These are phyloP conservation scores for Kryptopterus vitreolus DNA, from an alignment of 2,797 vertebrate genomes.

Conservation along the genomic window DNA sequence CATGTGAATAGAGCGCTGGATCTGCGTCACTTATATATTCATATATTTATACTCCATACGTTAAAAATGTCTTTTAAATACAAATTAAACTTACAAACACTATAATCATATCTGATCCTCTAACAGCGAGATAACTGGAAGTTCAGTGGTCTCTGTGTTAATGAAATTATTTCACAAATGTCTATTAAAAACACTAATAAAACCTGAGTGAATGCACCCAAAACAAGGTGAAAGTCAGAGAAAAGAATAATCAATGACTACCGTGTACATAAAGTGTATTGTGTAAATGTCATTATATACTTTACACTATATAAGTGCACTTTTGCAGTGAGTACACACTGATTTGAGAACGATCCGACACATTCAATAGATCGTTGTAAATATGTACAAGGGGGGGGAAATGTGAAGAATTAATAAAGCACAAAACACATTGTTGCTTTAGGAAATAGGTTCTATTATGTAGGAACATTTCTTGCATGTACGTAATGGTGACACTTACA, in stretches of 20 bases:
- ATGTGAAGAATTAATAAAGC: not conserved
- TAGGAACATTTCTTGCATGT: conserved; percentile 30
- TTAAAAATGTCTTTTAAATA: not conserved
- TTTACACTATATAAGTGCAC: not conserved
- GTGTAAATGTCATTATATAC: not conserved
- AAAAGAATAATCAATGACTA: too few species aligned
- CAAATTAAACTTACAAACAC: not conserved
- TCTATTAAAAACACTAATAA: not conserved
- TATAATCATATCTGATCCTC: not conserved
- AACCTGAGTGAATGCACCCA: not conserved
- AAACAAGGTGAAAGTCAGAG: too few species aligned
- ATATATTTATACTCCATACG: not conserved
- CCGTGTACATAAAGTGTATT: not conserved
- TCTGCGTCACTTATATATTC: not conserved
- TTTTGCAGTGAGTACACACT: not conserved
- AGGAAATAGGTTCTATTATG: conserved; percentile 31
- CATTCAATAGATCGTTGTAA: not conserved
- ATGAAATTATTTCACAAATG: not conserved
- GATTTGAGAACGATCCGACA: not conserved
- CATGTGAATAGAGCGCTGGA: conserved; percentile 1
- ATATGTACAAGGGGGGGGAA: not conserved
- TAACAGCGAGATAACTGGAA: not conserved
- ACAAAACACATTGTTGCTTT: conserved; percentile 19
- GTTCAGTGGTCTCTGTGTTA: too few species aligned
- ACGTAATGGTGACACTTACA: conserved; percentile 63